Conservation (phyloP, 2,888 invertebrate species). For the Globia sparganii region DNA sequence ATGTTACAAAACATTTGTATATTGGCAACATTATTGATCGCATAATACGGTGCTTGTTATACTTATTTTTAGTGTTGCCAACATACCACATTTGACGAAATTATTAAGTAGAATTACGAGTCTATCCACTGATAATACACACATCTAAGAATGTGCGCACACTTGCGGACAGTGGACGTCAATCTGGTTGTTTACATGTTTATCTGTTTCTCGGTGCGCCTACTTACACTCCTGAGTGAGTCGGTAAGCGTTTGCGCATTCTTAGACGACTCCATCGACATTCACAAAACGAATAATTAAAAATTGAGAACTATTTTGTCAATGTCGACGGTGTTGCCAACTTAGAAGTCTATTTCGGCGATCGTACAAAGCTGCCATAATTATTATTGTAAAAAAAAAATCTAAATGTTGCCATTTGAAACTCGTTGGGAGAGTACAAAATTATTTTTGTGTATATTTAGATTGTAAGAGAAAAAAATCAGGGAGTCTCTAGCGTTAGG, state of each 20-base stretch:
- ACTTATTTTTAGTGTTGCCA: constrained; percentile 66
- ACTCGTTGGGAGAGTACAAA: constrained; percentile 90
- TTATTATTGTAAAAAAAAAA: constrained; percentile 76
- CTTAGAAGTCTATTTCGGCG: constrained; percentile 71
- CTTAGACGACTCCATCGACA: constrained; percentile 40
- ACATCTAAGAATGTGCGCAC: constrained; percentile 41
- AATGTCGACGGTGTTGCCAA: constrained; percentile 55
- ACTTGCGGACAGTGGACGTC: constrained; percentile 6
- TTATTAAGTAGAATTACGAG: constrained; percentile 66
- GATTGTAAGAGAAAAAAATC: constrained; percentile 89
- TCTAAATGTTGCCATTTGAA: constrained; percentile 87
- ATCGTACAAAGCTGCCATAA: constrained; percentile 87
- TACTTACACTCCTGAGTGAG: constrained; percentile 11
- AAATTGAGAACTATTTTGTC: constrained; percentile 60
- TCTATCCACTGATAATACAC: constrained; percentile 63
- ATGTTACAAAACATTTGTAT: constrained; percentile 43
- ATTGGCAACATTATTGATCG: constrained; percentile 64
- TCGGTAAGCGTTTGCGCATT: constrained; percentile 33
- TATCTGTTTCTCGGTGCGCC: constrained; percentile 36
- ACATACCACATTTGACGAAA: constrained; percentile 56
- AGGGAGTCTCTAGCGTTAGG: constrained; percentile 88
- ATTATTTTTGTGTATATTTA: constrained; percentile 90
- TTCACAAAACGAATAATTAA: constrained; percentile 48
- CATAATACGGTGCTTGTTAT: constrained; percentile 71
- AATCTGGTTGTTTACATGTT: constrained; percentile 45